Evolutionary conservation across 35 echinoderm and acorn worm species (phyloP), one percentile per base, ranked within the genome.

Genomic region (Chiridota heheva): DNA sequence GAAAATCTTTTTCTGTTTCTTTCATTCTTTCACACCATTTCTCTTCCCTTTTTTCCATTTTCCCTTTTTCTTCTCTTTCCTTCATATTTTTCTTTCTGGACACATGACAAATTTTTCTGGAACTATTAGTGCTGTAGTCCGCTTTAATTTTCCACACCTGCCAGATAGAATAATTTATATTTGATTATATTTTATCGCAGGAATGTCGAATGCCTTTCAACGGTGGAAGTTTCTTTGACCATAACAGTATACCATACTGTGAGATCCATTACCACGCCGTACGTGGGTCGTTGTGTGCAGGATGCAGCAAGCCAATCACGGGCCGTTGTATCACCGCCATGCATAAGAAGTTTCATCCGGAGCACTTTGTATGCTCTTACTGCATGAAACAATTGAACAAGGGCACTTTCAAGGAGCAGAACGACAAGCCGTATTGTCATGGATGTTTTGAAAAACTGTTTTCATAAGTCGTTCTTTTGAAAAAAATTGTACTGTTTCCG

Each of bases 381-480:
- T 98, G 95, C 75, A 81, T 98, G 63, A 98, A 98, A 45, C 95
- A 91, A 45, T 85, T 98, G 0, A 98, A 98, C 60, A 98, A 98
- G 59, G 95, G 95, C 63, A 98, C 95, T 26, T 98, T 98, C 74
- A 98, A 98, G 73, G 95, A 98, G 71, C 95, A 98, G 80, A 98
- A 92, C 35, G 95, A 91, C 68, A 98, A 98, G 66, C 84, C 95
- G 5, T 98, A 98, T 64, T 98, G 95, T 69, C 95, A 98, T 25
- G 29, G 65, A 15, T 98, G 95, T 72, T 98, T 98, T 58, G 76
- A 87, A 20, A 98, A 91, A 55, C 83, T 98, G 30, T 98, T 98
- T 84, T 81, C 67, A 67, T 92, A 86, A 12, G 15, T 53, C 48
- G 48, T 13, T 22, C 10, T 53, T 22, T 22, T 53, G 48, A 12